Conservation (phyloP, 2,797 vertebrate species). For the Salarias fasciatus region DNA sequence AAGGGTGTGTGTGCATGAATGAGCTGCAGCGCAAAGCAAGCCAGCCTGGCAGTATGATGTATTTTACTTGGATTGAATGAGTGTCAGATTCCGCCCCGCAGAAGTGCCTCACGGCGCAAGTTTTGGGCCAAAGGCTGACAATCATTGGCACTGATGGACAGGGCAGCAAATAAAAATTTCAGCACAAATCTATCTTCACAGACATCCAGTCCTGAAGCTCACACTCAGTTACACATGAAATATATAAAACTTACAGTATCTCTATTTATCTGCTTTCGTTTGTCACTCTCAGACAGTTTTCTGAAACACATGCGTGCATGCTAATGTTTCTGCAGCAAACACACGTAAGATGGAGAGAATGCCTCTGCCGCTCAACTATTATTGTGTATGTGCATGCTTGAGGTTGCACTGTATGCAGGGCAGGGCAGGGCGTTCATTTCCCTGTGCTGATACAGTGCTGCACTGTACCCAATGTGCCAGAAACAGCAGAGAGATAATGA, state of each 20-base stretch:
- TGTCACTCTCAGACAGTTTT: slow-evolving; percentile 6
- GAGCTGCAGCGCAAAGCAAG: slow-evolving; percentile 24
- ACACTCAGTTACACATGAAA: slow-evolving; percentile 26
- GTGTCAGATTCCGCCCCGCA: slow-evolving; percentile 61
- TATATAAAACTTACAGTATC: slow-evolving; percentile 9
- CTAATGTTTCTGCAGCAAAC: slow-evolving; percentile 25
- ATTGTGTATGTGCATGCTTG: slow-evolving; percentile 25
- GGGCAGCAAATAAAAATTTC: slow-evolving; percentile 49
- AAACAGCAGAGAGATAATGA: slow-evolving; percentile 73
- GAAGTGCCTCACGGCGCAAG: slow-evolving; percentile 45
- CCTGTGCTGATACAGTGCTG: slow-evolving; percentile 70
- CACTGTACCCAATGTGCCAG: slow-evolving; percentile 68
- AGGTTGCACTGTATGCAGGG: slow-evolving; percentile 14
- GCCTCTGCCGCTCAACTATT: neutral
- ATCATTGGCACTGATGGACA: slow-evolving; percentile 61
- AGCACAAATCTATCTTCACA: slow-evolving; percentile 48
- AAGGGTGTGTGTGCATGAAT: slow-evolving; percentile 23
- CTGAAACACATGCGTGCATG: slow-evolving; percentile 18
- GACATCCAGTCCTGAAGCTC: slow-evolving; percentile 19
- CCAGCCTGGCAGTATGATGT: slow-evolving; percentile 47
- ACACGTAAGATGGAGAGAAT: slow-evolving; percentile 18
- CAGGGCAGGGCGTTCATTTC: slow-evolving; percentile 46
- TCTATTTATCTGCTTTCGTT: slow-evolving; percentile 18
- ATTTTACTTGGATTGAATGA: slow-evolving; percentile 58
- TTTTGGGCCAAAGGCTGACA: slow-evolving; percentile 50